These are phyloP conservation scores for Heterodera carotae DNA, from an alignment of 1,140 invertebrate species.

Conservation along the genomic window DNA sequence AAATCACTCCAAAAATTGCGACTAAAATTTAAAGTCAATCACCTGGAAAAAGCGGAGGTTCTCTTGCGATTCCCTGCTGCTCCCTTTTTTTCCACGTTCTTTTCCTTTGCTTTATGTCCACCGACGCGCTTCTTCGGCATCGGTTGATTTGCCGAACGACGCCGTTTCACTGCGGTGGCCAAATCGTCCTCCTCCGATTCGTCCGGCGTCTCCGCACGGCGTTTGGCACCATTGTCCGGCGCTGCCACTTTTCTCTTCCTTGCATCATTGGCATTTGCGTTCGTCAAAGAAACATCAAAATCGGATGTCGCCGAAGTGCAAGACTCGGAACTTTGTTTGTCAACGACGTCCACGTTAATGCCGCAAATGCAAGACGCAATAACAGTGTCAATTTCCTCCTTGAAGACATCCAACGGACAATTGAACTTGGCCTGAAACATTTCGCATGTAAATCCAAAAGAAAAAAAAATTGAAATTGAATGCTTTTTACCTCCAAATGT, in stretches of 20 bases:
- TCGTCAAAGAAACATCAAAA: background rate
- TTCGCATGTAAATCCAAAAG: background rate
- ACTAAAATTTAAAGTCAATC: no score
- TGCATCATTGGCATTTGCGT: background rate
- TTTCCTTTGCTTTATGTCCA: slow-evolving; percentile 27
- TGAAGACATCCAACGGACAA: slow-evolving; percentile 4
- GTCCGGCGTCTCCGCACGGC: background rate
- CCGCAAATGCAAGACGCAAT: slow-evolving; percentile 9
- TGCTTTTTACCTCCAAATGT: slow-evolving; percentile 16
- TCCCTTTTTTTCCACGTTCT: slow-evolving; percentile 23
- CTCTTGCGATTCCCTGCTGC: background rate
- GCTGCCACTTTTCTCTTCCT: slow-evolving; percentile 2
- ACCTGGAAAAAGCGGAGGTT: slow-evolving; percentile 28
- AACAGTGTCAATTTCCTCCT: slow-evolving; percentile 7
- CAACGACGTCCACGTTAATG: background rate
- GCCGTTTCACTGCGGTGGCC: slow-evolving; percentile 29
- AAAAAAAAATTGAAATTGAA: background rate
- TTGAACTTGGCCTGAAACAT: slow-evolving; percentile 25
- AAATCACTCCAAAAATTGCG: no score
- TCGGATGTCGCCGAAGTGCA: background rate
- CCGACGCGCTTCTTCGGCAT: slow-evolving; percentile 21
- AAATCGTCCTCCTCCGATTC: slow-evolving; percentile 22
- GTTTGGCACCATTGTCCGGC: background rate
- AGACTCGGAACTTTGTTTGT: background rate
- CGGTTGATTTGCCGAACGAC: slow-evolving; percentile 26